Conservation (phyloP, 2,113 vertebrate genomes). For the Syrrhaptes paradoxus region DNA sequence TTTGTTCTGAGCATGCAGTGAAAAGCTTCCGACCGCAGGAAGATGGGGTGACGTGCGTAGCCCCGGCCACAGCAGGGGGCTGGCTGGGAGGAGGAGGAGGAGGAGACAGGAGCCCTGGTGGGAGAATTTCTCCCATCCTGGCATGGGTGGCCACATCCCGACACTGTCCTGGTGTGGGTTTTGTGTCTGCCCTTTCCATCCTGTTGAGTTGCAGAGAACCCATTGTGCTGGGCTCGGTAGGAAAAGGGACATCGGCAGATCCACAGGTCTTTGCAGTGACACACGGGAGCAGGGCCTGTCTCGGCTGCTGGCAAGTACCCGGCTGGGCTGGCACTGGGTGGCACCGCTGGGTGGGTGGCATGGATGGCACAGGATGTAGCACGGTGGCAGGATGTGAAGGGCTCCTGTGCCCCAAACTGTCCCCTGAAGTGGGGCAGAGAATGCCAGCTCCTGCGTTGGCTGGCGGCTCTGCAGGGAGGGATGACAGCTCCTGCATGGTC, state of each 20-base stretch:
- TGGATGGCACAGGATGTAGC: neutral
- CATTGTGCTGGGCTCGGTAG: rapidly evolving
- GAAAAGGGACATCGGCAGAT: rapidly evolving
- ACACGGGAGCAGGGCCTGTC: rapidly evolving
- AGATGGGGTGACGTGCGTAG: rapidly evolving
- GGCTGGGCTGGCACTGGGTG: rapidly evolving
- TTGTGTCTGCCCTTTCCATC: neutral
- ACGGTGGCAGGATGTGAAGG: rapidly evolving
- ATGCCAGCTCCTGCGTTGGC: neutral
- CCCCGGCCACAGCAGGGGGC: rapidly evolving
- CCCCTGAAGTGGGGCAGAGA: rapidly evolving
- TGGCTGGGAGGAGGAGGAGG: neutral
- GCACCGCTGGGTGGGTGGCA: rapidly evolving
- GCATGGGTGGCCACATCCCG: neutral
- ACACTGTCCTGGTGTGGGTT: neutral
- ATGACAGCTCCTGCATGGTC: neutral
- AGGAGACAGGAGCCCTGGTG: neutral
- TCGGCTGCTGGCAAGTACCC: neutral
- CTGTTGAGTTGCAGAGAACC: rapidly evolving
- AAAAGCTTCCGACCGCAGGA: rapidly evolving
- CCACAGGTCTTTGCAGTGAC: rapidly evolving
- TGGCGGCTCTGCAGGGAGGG: neutral
- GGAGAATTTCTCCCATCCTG: neutral
- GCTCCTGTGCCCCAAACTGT: rapidly evolving
- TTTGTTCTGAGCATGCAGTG: rapidly evolving